Base-by-base conservation (phyloP, 2,888 invertebrate genomes). In the Myathropa florea region DNA sequence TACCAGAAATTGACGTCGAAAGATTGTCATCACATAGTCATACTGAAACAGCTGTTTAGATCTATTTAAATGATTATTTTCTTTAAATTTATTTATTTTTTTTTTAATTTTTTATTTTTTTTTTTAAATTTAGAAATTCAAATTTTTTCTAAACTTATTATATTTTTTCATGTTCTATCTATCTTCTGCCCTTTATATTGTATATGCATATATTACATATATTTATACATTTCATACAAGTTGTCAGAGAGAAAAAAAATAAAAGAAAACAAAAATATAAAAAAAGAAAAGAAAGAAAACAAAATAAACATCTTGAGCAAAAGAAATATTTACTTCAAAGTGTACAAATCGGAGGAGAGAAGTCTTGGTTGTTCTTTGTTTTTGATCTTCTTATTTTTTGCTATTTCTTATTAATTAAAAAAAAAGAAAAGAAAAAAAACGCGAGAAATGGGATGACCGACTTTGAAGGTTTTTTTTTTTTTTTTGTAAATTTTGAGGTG, bases 1-100 rank as follows among this genome's bases (percentile, higher is more conserved):
- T 97, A 93, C 97, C 96, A 91, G 97, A 97, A 94, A 96, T 97
- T 93, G 97, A 97, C 94, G 97, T 97, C 92, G 97, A 97, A 94
- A 96, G 97, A 90, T 95, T 97, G 91, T 97, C 97, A 92, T 96
- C 96, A 91, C 97, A 97, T 94, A 97, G 97, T 94, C 97, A 98
- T 94, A 98, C 97, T 91, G 97, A 98, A 95, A 97, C 97, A 90
- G 97, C 97, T 93, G 97, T 97, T 93, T 97, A 97, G 89, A 89
- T 82, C 39, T 83, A 61, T 73, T 64, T 73, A 60, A 46, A 70
- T 68, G 23, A 39, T 78, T 70, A 82, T 78, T 82, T n/a, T 79
- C 67, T 83, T 86, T 78, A 81, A 33, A 33, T 77, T 82, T 78
- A 23, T 70, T 60, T 60, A 55, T 36, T 78, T 23, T 18, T 28